Base-by-base conservation (phyloP, 2,888 invertebrate genomes). In the Idaea straminata region DNA sequence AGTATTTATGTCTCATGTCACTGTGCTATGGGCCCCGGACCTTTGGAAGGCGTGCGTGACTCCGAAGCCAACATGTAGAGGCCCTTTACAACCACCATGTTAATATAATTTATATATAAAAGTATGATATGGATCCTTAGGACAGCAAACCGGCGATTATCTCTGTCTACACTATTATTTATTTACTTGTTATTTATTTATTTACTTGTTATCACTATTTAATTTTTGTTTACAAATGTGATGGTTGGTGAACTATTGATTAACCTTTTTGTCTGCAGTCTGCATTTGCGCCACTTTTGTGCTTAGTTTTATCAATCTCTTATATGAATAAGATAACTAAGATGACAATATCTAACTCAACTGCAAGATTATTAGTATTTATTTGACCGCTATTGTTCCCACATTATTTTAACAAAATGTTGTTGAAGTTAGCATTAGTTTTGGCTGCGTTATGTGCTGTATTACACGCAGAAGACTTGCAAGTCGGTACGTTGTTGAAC, bases 401-500 rank as follows among this genome's bases (percentile, higher is more conserved):
- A 7, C 13, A 7, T 13, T 47, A 4, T 47, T 47, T 10, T 13
- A 47, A 47, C 47, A 47, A 47, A 47, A 47, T 47, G 47, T 7
- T 4, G 10, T 13, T 10, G 10, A 47, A 47, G 10, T 13, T 47
- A 47, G 6, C 10, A 10, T 13, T 47, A 5, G 10, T 47, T 47
- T 47, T 47, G 47, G 47, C 47, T 13, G 13, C 47, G 13, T 47
- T 47, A 47, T 47, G 47, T 10, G 47, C 47, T 3, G 34, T 15
- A 16, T 25, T 16, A 5, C 59, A 34, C 1, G 71, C 77, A 4
- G 74, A 78, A 0, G 83, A 87, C 64, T 69, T 92, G 10, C 78
- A 82, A 67, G 68, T 90, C 0, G 92, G 92, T 0, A 78, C 76
- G 0, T 79, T 72, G 62, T 66, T 80, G 0, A 88, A 86, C 25